Evolutionary conservation across 2,113 vertebrate species (phyloP), one percentile per base, ranked within the genome.

Genomic region (Psilopsiagon aymara): DNA sequence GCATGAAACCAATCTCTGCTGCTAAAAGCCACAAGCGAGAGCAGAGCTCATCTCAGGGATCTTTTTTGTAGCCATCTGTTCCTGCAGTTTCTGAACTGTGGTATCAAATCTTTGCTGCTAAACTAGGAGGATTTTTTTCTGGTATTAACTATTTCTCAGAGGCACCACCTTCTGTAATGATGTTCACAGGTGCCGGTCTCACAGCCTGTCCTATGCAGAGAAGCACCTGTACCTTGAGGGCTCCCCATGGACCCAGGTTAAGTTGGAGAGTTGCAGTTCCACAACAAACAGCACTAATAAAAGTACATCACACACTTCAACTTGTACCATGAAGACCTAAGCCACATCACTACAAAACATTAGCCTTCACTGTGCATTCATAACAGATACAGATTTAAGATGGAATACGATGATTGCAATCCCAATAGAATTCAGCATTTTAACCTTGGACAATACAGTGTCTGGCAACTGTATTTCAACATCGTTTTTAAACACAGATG

Each of bases 301-400:
- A 86, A 76, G 52, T 44, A 69, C 29, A 16, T 5, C 2, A 24
- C 25, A 1, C 4, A 43, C 49, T 62, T 63, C 47, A 20, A 57
- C 74, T 55, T 0, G 0, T 31, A 74, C 52, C 27, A 3, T 11
- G 37, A 15, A n/a, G 55, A 71, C 23, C 2, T 6, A 15, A 63
- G 25, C 44, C 46, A 14, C 2, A 0, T 15, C 37, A 24, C 23
- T 39, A 23, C 25, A 16, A 41, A 69, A 17, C 33, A 19, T 29
- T 35, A 47, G 52, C 60, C 33, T 67, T 31, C 17, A 5, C 60
- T 39, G 5, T 7, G 9, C 20, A 7, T 9, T 5, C 16, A 8
- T 11, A 5, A 18, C 84, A 74, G 29, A 12, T 7, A 13, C 3
- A 27, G 29, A 55, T 66, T 51, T 52, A 49, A 76, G 47, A 23